Evolutionary conservation across 2,888 invertebrate species (phyloP), one percentile per base, ranked within the genome.

Genomic region (Cheilosia soror): DNA sequence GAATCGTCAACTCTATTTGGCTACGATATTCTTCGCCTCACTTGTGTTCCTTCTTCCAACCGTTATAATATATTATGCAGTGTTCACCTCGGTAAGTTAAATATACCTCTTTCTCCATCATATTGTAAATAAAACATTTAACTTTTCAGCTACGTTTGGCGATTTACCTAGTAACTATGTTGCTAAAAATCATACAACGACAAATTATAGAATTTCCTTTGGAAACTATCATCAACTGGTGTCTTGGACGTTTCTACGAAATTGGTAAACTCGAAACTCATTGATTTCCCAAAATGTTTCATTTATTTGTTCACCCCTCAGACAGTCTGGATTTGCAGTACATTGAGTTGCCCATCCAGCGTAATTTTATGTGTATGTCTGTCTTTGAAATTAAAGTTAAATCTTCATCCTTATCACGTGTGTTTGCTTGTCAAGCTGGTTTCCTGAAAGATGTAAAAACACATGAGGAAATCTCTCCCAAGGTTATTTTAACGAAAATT

Each of bases 41-140:
- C 88, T 92, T 27, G 85, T 92, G 13, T 92, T 92, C 65, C 85
- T 92, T 11, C 89, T 92, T 60, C 92, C 92, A 11, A 92, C 92
- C 11, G 89, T 92, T 6, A 79, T 92, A 1, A 90, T 92, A 9
- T 92, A 92, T 76, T 92, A 92, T 73, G 88, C 90, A 2, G 92
- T 92, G 6, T 92, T 92, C 87, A 91, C 92, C 44, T 88, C 90
- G 11, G 92, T 92, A 89, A 90, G 90, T 87, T 55, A 25, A 4
- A 37, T 1, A 37, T 1, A 25, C 4, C 37, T 15, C 49, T 63
- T 20, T 37, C n/a, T 2, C 6, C 7, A 13, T 42, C 6, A 37
- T n/a, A 73, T 13, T 47, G 87, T 86, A 44, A 88, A 27, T 87
- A 88, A 66, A 84, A 65, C 15, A 62, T 89, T 2, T 87, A 88